These are phyloP conservation scores for Zelostemma sp. DNA, from an alignment of 1,140 invertebrate genomes.

Conservation along the genomic window DNA sequence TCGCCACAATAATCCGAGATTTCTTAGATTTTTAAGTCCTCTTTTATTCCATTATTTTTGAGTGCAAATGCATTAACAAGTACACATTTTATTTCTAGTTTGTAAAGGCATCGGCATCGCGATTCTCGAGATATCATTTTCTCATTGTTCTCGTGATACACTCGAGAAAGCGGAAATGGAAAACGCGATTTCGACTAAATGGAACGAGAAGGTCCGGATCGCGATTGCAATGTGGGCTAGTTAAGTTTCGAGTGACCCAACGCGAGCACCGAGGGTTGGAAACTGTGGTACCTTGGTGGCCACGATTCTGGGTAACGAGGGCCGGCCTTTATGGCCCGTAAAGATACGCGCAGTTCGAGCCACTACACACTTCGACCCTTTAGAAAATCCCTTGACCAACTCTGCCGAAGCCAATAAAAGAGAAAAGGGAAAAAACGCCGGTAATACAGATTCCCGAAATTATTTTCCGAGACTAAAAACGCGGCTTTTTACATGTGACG, in stretches of 20 bases:
- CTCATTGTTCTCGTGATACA: too few species aligned
- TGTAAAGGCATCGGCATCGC: too few species aligned
- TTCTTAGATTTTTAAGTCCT: too few species aligned
- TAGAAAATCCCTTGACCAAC: conserved; percentile 55
- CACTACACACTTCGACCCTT: conserved; percentile 46
- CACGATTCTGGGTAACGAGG: conserved; percentile 66
- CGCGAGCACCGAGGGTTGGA: conserved; percentile 50
- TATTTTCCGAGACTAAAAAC: conserved; percentile 13
- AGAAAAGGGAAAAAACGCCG: conserved; percentile 7
- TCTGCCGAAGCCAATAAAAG: conserved; percentile 41
- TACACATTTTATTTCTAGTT: too few species aligned
- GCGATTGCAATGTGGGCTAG: conserved; percentile 38
- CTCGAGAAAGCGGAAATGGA: too few species aligned
- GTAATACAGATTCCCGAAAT: too few species aligned
- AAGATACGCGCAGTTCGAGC: conserved; percentile 68
- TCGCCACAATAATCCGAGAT: too few species aligned
- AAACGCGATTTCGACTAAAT: too few species aligned
- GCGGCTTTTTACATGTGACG: conserved; percentile 39
- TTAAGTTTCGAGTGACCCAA: conserved; percentile 36
- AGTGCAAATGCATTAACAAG: too few species aligned
- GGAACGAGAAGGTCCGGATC: too few species aligned
- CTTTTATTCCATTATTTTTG: too few species aligned
- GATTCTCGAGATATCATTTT: too few species aligned
- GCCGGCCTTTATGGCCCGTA: conserved; percentile 68
- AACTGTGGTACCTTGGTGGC: conserved; percentile 65